Evolutionary conservation across 2,888 invertebrate genomes (phyloP).

Genomic region (Stramonita haemastoma): DNA sequence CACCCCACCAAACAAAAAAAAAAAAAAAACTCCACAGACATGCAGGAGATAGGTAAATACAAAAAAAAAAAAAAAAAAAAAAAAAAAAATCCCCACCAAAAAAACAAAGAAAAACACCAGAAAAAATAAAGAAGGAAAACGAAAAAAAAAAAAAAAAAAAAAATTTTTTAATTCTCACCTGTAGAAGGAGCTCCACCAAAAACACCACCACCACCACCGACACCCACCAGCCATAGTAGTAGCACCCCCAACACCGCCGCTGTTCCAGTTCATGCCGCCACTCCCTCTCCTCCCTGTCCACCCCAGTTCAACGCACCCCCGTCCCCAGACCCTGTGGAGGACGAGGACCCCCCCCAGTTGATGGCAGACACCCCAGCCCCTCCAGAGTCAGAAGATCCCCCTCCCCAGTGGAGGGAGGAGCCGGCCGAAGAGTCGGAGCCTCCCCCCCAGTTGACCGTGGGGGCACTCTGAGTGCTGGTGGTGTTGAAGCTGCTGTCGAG

Average conservation of each 20-base stretch:
- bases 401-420: background rate
- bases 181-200: constrained; percentile 40
- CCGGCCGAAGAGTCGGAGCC: background rate
- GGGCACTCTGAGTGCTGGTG: constrained; percentile 38
- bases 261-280: constrained; percentile 50
- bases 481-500: constrained; percentile 84
- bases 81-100: background rate
- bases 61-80: background rate
- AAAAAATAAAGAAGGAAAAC: background rate
- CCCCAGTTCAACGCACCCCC: background rate
- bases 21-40: too few relatives aligned
- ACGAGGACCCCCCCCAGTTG: constrained; percentile 18
- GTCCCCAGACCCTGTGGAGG: background rate
- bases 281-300: constrained; percentile 28
- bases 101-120: background rate
- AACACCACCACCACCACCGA: background rate
- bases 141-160: background rate
- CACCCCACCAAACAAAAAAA: too few relatives aligned
- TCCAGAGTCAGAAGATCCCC: background rate
- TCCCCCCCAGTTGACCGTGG: constrained; percentile 61
- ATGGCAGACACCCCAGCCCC: background rate
- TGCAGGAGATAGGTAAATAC: background rate
- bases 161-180: constrained; percentile 41
- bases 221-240: background rate
- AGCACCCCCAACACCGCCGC: constrained; percentile 40